Evolutionary conservation across 2,888 invertebrate species (phyloP).

Genomic region (Neuroscelio doddi): DNA sequence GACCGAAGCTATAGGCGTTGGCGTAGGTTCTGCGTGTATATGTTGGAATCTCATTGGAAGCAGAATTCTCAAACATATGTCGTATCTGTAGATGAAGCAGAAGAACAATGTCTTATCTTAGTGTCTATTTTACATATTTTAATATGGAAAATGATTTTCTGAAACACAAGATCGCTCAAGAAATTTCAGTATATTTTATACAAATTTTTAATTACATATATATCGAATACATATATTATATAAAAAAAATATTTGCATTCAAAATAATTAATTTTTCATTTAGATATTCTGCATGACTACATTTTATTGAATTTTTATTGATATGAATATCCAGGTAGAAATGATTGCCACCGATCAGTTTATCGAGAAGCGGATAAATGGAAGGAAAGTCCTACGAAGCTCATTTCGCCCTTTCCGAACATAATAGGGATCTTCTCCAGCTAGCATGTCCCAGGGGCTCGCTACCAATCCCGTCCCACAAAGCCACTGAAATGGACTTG

Average conservation of each 20-base stretch:
- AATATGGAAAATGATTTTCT: conserved; percentile 8
- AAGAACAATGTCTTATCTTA: conserved; percentile 23
- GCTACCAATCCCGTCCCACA: conserved; percentile 57
- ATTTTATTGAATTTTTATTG: background rate
- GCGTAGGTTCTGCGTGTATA: conserved; percentile 9
- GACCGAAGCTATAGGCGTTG: conserved; percentile 26
- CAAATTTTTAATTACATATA: too few species aligned
- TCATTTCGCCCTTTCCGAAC: conserved; percentile 55
- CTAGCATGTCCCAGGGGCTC: conserved; percentile 53
- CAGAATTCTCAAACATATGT: conserved; percentile 22
- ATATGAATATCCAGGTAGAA: conserved; percentile 15
- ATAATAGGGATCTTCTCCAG: conserved; percentile 57
- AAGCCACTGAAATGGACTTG: conserved; percentile 55
- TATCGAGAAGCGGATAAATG: conserved; percentile 43
- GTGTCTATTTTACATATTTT: conserved; percentile 17
- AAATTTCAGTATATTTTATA: too few species aligned
- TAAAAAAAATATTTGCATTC: background rate
- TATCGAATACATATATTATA: background rate
- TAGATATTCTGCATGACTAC: too few species aligned
- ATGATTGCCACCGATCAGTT: conserved; percentile 52
- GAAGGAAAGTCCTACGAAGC: conserved; percentile 55
- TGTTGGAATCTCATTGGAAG: conserved; percentile 19
- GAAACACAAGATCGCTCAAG: background rate
- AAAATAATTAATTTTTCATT: too few species aligned
- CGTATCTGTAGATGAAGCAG: conserved; percentile 19